Percentiles rank a stretch among this genome's conserved stretches.
phyloP scores from a whole-genome alignment of 2,888 invertebrate genomes.

The Cheilosia variabilis region DNA sequence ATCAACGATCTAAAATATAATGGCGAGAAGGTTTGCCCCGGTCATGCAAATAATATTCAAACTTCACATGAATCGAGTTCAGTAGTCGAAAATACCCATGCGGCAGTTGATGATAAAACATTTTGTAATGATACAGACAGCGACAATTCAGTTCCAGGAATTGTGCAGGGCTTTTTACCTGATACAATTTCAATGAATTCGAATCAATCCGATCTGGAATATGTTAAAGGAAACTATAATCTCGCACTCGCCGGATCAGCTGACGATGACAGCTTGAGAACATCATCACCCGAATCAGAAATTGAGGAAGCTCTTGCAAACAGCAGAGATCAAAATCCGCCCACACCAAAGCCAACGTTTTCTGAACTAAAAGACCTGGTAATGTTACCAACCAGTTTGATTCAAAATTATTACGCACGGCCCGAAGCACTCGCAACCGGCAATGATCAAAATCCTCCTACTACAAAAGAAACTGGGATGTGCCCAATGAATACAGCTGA shows the following conservation, averaged over 20 bases:
- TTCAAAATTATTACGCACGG: too few species aligned
- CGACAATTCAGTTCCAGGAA: conserved; percentile 16
- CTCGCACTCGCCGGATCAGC: conserved; percentile 17
- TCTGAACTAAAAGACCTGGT: conserved; percentile 80
- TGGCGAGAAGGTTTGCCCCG: not conserved
- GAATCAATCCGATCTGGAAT: conserved; percentile 6
- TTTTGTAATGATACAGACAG: not conserved
- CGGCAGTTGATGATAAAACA: not conserved
- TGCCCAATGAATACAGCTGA: conserved; percentile 2
- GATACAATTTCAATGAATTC: conserved; percentile 32
- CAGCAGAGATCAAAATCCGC: conserved; percentile 79
- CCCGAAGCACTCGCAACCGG: too few species aligned
- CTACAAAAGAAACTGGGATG: not conserved
- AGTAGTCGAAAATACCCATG: not conserved
- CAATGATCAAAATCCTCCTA: too few species aligned
- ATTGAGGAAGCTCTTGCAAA: conserved; percentile 82
- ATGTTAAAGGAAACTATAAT: not conserved
- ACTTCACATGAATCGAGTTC: not conserved
- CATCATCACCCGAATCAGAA: conserved; percentile 83
- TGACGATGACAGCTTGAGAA: conserved; percentile 82
- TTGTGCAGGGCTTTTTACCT: conserved; percentile 14
- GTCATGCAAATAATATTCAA: not conserved
- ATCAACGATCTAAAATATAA: conserved; percentile 25
- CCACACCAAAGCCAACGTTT: conserved; percentile 81
- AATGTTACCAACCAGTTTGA: conserved; percentile 3